Conservation (phyloP, 2,113 vertebrate species). For the Burhinus bistriatus region DNA sequence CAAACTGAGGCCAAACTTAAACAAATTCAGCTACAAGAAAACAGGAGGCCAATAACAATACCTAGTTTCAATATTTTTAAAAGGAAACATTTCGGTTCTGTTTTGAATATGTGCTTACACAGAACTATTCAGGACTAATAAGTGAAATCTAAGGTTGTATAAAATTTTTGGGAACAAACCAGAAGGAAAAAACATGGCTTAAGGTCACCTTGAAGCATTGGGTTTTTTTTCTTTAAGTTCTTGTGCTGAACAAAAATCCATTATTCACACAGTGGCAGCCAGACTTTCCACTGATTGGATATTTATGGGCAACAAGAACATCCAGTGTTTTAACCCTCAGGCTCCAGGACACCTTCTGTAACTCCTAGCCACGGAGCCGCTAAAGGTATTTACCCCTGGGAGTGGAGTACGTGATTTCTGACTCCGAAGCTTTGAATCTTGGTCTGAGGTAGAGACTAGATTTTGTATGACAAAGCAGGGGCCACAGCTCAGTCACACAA, state of each 20-base stretch:
- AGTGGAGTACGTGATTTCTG: not conserved
- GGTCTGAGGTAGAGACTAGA: not conserved
- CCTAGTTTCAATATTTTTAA: not conserved
- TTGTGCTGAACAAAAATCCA: not conserved
- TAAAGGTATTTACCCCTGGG: not conserved
- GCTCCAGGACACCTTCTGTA: not conserved
- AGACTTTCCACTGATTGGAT: not conserved
- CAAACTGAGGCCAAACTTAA: not conserved
- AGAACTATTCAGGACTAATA: not conserved
- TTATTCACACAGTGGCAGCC: not conserved
- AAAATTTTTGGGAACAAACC: not conserved
- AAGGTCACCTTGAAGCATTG: not conserved
- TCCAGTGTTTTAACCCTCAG: not conserved
- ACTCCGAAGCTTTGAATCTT: not conserved
- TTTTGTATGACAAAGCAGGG: not conserved
- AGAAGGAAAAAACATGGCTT: not conserved
- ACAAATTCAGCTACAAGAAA: not conserved
- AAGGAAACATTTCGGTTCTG: not conserved
- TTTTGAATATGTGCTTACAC: not conserved
- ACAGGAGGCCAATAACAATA: not conserved
- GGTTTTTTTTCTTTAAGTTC: not conserved
- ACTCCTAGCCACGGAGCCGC: not conserved
- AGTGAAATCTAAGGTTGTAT: not conserved
- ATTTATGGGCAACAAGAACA: slow-evolving; percentile 32
- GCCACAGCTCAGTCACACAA: not conserved